These are phyloP conservation scores for Fissipunctia ypsillon DNA, from an alignment of 2,888 invertebrate genomes.

Conservation along the genomic window DNA sequence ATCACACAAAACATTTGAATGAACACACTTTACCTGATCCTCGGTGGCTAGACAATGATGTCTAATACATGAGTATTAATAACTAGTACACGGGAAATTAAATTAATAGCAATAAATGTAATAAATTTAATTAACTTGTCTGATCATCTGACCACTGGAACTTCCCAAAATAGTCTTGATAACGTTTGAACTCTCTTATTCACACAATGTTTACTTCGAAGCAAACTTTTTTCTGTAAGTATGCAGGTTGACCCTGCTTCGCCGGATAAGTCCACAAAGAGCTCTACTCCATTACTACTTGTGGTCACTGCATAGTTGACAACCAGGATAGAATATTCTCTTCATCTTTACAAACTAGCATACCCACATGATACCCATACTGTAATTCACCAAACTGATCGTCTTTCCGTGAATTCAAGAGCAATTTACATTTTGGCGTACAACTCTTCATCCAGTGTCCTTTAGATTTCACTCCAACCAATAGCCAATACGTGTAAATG, in stretches of 20 bases:
- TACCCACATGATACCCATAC: no score
- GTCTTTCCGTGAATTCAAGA: neutral
- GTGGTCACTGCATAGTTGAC: neutral
- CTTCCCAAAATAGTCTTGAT: neutral
- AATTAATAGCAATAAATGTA: neutral
- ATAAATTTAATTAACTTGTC: neutral
- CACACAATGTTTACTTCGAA: neutral
- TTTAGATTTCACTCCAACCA: neutral
- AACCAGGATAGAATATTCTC: neutral
- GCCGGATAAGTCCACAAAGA: neutral
- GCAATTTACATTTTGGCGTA: neutral
- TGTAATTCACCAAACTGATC: no score
- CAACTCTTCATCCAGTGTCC: neutral
- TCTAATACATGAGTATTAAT: no score
- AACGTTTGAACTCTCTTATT: neutral
- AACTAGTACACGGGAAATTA: slow-evolving; percentile 16
- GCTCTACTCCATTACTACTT: neutral
- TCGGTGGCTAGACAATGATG: slow-evolving; percentile 58
- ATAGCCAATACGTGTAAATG: slow-evolving; percentile 24
- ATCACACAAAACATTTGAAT: slow-evolving; percentile 36
- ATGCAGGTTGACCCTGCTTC: no score
- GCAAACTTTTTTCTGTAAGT: neutral
- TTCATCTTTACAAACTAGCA: slow-evolving; percentile 15
- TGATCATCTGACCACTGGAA: neutral
- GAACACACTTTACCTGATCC: slow-evolving; percentile 69